A percentile compares a stretch with the other conserved stretches of the same genome.
Evolutionary conservation across 1,140 invertebrate genomes (phyloP).

Genomic region (Sitodiplosis mosellana): DNA sequence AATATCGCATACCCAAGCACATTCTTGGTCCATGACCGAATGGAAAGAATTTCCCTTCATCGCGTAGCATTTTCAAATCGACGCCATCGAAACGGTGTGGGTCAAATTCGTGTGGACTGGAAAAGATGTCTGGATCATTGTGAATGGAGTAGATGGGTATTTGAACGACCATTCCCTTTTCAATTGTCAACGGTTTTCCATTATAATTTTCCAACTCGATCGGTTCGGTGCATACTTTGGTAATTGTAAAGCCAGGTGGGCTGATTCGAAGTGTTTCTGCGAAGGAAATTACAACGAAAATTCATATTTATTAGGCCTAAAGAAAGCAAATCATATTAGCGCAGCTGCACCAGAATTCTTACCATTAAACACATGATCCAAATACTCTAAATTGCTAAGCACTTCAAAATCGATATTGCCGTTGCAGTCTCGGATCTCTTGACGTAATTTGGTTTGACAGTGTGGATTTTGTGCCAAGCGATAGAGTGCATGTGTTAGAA

Average conservation of each 20-base stretch:
- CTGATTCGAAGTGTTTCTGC: conserved; percentile 32
- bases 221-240: conserved; percentile 25
- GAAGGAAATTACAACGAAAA: neutral
- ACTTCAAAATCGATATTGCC: neutral
- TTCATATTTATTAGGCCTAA: neutral
- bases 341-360: too few relatives aligned
- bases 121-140: conserved; percentile 40
- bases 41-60: conserved; percentile 24
- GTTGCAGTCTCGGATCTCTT: neutral
- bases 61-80: conserved; percentile 15
- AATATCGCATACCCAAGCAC: conserved; percentile 33
- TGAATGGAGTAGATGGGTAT: conserved; percentile 44
- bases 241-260: conserved; percentile 29
- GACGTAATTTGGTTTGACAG: neutral
- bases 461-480: neutral
- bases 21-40: conserved; percentile 45
- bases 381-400: neutral
- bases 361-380: conserved; percentile 1
- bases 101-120: conserved; percentile 39
- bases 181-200: conserved; percentile 7
- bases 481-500: conserved; percentile 22
- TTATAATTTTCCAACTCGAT: conserved; percentile 18
- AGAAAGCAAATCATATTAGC: neutral
- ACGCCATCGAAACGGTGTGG: conserved; percentile 32
- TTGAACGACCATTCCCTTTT: conserved; percentile 28